Evolutionary conservation across 2,888 invertebrate genomes (phyloP).

Genomic region (Hybos culiciformis): DNA sequence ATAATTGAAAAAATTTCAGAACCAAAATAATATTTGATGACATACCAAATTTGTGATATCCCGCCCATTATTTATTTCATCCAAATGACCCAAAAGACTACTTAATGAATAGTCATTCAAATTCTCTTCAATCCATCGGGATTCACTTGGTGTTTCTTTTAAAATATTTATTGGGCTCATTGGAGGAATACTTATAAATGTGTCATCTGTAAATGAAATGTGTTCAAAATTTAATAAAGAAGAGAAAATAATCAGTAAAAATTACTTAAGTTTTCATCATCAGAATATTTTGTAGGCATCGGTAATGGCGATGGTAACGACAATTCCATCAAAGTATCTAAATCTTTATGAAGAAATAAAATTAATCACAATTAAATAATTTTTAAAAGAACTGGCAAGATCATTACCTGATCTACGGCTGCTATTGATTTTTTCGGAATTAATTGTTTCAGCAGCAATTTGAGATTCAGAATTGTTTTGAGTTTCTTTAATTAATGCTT

Average conservation of each 20-base stretch:
- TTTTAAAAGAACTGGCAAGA: constrained; percentile 3
- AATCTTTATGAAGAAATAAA: too few species aligned
- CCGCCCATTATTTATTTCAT: constrained; percentile 38
- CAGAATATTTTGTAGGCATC: constrained; percentile 7
- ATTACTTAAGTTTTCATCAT: constrained; percentile 15
- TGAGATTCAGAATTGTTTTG: background rate
- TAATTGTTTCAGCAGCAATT: background rate
- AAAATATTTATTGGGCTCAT: constrained; percentile 53
- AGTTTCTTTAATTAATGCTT: background rate
- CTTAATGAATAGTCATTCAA: constrained; percentile 77
- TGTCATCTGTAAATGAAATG: constrained; percentile 18
- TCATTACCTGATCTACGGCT: background rate
- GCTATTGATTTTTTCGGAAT: background rate
- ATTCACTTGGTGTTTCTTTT: constrained; percentile 39
- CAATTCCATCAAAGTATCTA: constrained; percentile 14
- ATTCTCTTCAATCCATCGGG: constrained; percentile 39
- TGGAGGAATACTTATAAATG: constrained; percentile 29
- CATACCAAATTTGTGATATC: constrained; percentile 25
- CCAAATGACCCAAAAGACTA: constrained; percentile 69
- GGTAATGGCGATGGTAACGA: constrained; percentile 13
- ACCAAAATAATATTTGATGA: background rate
- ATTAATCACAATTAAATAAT: background rate
- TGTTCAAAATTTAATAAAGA: background rate
- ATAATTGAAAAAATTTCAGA: background rate
- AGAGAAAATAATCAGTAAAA: background rate